Conservation (phyloP, 2,113 vertebrate genomes). For the Gymnarchus niloticus region DNA sequence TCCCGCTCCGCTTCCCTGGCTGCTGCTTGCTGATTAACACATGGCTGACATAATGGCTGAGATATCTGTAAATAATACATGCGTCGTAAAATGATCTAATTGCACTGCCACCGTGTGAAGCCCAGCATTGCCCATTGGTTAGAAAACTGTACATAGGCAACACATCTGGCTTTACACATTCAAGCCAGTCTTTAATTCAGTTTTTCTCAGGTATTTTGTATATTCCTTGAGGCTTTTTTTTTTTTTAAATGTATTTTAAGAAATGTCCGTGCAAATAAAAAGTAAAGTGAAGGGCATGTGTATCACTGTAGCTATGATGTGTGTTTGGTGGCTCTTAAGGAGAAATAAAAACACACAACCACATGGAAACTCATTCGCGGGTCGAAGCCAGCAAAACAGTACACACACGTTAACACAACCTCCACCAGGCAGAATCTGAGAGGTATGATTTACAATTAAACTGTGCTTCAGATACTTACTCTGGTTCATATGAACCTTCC, state of each 20-base stretch:
- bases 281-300: slow-evolving; percentile 12
- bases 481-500: slow-evolving; percentile 45
- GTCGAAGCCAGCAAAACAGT: slow-evolving; percentile 41
- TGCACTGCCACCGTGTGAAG: slow-evolving; percentile 39
- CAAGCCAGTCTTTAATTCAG: not conserved
- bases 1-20: slow-evolving; percentile 37
- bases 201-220: not conserved
- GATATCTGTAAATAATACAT: slow-evolving; percentile 57
- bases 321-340: slow-evolving; percentile 15
- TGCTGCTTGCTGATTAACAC: slow-evolving; percentile 43
- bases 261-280: not conserved
- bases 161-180: not conserved
- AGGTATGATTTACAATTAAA: slow-evolving; percentile 46
- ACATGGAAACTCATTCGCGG: slow-evolving; percentile 29
- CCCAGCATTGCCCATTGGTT: not conserved
- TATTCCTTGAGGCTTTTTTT: too few relatives aligned
- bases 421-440: slow-evolving; percentile 41
- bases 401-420: slow-evolving; percentile 19
- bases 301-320: not conserved
- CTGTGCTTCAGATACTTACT: slow-evolving; percentile 45
- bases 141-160: not conserved
- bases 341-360: not conserved
- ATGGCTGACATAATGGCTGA: slow-evolving; percentile 51
- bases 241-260: not conserved
- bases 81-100: slow-evolving; percentile 58